These are phyloP conservation scores for Myotis vivesi DNA, from an alignment of 2,797 vertebrate genomes.

Conservation along the genomic window DNA sequence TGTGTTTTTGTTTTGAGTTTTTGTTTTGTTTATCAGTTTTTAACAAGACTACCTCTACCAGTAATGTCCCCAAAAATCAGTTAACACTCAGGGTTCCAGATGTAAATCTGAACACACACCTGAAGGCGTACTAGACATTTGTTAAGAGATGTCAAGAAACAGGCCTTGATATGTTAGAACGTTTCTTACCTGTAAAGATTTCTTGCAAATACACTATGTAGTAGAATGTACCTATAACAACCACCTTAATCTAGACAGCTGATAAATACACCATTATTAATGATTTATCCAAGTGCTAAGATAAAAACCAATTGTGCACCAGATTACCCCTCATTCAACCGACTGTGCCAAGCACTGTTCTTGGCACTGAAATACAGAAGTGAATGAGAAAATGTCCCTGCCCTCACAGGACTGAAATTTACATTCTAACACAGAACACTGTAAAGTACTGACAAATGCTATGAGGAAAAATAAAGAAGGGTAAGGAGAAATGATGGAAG, in stretches of 20 bases:
- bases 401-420: neutral
- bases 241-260: neutral
- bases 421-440: neutral
- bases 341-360: neutral
- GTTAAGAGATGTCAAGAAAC: neutral
- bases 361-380: neutral
- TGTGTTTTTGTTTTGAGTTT: neutral
- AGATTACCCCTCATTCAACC: neutral
- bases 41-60: constrained; percentile 5
- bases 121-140: neutral
- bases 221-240: neutral
- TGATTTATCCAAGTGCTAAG: neutral
- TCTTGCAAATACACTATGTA: neutral
- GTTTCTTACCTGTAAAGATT: constrained; percentile 13
- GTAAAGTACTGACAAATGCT: neutral
- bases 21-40: neutral
- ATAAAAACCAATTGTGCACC: neutral
- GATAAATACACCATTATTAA: neutral
- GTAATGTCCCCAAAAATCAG: neutral
- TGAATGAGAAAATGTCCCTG: neutral
- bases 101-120: neutral
- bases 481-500: neutral
- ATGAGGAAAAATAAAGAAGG: neutral
- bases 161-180: neutral
- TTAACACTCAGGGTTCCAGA: neutral